Evolutionary conservation across 2,797 vertebrate species (phyloP), one percentile per base, ranked within the genome.

Genomic region (Corythornis leucogaster): DNA sequence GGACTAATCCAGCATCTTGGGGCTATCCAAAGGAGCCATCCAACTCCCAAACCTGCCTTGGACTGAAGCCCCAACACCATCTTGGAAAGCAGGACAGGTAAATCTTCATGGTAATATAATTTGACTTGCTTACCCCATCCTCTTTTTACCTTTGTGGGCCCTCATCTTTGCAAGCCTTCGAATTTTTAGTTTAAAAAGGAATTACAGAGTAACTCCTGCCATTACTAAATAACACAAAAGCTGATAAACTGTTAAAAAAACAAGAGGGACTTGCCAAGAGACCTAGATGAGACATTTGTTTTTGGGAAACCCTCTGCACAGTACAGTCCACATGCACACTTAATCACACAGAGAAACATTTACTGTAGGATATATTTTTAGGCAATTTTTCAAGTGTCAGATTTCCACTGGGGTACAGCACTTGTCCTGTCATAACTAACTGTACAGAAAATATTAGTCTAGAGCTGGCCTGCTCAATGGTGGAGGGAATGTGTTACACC

Each of bases 371-470:
- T 95, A 95, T 90, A 93, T 94, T 92, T 93, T 85, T 94, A 91
- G 94, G 94, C 94, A 95, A 45, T 66, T 92, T 91, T 95, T 96
- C 96, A 96, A 94, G 92, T 93, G 92, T 90, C 94, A 92, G 3
- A 76, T 87, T 95, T 96, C 94, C 95, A 96, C 89, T 3, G 76
- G 90, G 85, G 90, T 93, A 89, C 82, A 86, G 79, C 90, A 93
- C 94, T 95, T 95, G 95, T 96, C 90, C 93, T 76, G 82, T 86
- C 69, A 71, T 90, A 94, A 94, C 95, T 95, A 92, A 95, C 84
- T 92, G 82, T 55, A 89, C 88, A 94, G 93, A 96, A 96, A 96
- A 96, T 93, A 89, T 94, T 80, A 93, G 92, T 90, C 80, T 80
- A 91, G 85, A 90, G 84, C 80, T 83, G 85, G 94, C 79, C 88